Base-by-base conservation (phyloP, 2,113 vertebrate genomes). In the Leptobrachium ailaonicum region DNA sequence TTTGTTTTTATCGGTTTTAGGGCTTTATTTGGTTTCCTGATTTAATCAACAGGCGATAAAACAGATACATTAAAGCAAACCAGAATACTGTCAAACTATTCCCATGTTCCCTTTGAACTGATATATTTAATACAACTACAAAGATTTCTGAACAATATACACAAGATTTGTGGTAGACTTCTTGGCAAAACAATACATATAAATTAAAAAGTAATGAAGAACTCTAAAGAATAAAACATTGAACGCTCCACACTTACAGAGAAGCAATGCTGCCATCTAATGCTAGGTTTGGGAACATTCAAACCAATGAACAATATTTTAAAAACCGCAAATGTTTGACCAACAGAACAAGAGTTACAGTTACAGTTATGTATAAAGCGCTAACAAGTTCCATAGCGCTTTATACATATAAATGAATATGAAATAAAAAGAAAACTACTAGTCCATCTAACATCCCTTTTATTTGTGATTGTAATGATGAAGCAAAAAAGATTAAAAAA, bases 221-320 rank as follows among this genome's bases (percentile, higher is more conserved):
- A 64, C 62, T 64, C 6, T n/a, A 60, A 4, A 4, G 8, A 44
- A 32, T 32, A 68, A 42, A 42, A 3, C 13, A 4, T 70, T 20
- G 5, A 40, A 44, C 6, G 5, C 14, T 14, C 14, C 11, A 11
- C 7, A 8, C 32, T 42, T 71, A 62, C 5, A 70, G 66, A 71
- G 6, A 50, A 67, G 58, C 67, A 70, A 77, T 54, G 67, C 76
- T 77, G 76, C 66, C 76, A 60, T 56, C 76, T 62, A 40, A 54
- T 77, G 76, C 54, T 1, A 4, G 58, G 2, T n/a, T 47, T 5
- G 14, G 12, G 42, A 10, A 8, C 47, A 50, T 50, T 4, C 47
- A 50, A 50, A 8, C 0, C 20, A 32, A 32, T 50, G 47, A 50
- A 50, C 4, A 50, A 50, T 50, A 50, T 50, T 32, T 32, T 1